These are phyloP conservation scores for Gallinago jamesoni DNA, from an alignment of 2,113 vertebrate species.

Conservation along the genomic window DNA sequence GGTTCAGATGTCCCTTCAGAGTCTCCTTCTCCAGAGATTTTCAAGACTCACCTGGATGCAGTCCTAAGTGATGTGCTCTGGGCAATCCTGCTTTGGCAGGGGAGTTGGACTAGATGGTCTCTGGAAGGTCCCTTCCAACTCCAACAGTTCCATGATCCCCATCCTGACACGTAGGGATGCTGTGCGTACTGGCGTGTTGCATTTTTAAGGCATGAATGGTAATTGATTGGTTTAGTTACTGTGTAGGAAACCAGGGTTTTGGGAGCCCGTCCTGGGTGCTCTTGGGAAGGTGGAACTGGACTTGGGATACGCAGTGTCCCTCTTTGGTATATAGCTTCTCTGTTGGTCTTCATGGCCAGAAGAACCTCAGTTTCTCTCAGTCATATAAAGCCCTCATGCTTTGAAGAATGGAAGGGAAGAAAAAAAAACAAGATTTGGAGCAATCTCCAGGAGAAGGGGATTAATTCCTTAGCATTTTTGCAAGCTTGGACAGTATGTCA, in stretches of 20 bases:
- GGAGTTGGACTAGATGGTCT: too few relatives aligned
- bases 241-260: background rate
- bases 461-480: background rate
- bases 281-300: background rate
- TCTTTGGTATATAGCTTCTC: too few relatives aligned
- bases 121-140: too few relatives aligned
- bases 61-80: too few relatives aligned
- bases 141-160: too few relatives aligned
- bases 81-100: too few relatives aligned
- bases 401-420: background rate
- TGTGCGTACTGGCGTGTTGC: rapidly evolving
- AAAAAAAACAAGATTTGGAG: background rate
- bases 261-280: background rate
- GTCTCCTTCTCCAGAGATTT: too few relatives aligned
- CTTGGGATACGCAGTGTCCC: too few relatives aligned
- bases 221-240: background rate
- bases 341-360: background rate
- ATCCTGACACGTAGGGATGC: background rate
- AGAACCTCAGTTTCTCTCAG: rapidly evolving
- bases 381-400: background rate
- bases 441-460: background rate
- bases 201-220: background rate
- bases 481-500: background rate
- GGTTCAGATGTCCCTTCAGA: background rate
- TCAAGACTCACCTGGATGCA: too few relatives aligned